Conservation (phyloP, 2,888 invertebrate species). For the Lithophane leautieri region DNA sequence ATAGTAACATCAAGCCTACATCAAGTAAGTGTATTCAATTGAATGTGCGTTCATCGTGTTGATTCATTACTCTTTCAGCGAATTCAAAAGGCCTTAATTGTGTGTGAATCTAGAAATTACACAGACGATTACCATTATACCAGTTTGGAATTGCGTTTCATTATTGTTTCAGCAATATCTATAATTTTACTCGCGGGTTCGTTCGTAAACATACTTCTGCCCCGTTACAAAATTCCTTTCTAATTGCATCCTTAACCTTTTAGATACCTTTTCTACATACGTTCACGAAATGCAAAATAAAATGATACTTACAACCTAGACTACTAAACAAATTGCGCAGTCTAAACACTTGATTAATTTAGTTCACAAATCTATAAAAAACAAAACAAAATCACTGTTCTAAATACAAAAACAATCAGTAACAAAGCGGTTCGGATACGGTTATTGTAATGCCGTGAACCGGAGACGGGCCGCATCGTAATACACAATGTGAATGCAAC, state of each 20-base stretch:
- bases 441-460: slow-evolving; percentile 60
- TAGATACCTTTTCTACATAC: not conserved
- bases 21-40: not conserved
- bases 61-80: not conserved
- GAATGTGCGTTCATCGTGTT: not conserved
- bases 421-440: slow-evolving; percentile 49
- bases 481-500: slow-evolving; percentile 69
- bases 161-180: not conserved
- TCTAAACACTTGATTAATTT: not conserved
- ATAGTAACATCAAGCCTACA: too few relatives aligned
- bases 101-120: slow-evolving; percentile 21
- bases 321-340: too few relatives aligned
- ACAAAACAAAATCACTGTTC: slow-evolving; percentile 13
- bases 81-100: slow-evolving; percentile 23
- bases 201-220: not conserved
- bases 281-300: not conserved
- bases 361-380: not conserved
- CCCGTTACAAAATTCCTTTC: not conserved
- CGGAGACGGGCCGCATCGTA: slow-evolving; percentile 54
- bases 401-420: slow-evolving; percentile 19
- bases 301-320: not conserved
- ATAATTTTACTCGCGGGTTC: not conserved
- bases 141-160: not conserved
- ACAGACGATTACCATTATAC: slow-evolving; percentile 4
- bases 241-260: not conserved